Conservation (phyloP, 2,113 vertebrate species). For the Ageneiosus marmoratus region DNA sequence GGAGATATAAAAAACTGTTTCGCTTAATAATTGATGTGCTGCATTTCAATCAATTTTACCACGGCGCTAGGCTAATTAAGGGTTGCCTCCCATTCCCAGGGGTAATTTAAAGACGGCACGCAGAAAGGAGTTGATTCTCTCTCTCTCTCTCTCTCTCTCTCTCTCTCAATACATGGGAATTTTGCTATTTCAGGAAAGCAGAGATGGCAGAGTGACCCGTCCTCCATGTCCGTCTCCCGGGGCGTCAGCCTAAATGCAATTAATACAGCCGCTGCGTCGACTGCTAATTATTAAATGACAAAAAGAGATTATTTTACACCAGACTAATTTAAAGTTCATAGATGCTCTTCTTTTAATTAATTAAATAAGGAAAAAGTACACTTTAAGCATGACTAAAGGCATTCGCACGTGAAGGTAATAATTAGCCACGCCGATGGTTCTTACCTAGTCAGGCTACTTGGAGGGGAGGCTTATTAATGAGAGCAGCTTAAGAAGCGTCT, state of each 20-base stretch:
- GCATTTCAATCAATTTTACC: constrained; percentile 86
- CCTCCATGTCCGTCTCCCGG: constrained; percentile 76
- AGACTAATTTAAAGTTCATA: constrained; percentile 83
- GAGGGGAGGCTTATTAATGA: constrained; percentile 66
- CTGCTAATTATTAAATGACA: constrained; percentile 99
- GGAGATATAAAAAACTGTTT: constrained; percentile 72
- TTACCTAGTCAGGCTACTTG: constrained; percentile 52
- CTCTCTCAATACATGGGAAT: constrained; percentile 67
- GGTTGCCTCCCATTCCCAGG: constrained; percentile 87
- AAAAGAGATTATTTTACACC: constrained; percentile 77
- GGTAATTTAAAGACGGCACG: constrained; percentile 81
- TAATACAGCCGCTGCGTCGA: constrained; percentile 94
- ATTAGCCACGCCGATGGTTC: constrained; percentile 65
- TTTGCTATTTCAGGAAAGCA: constrained; percentile 80
- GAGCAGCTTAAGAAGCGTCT: constrained; percentile 64
- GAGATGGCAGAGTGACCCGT: constrained; percentile 75
- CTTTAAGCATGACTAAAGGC: constrained; percentile 68
- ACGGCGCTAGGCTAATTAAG: constrained; percentile 96
- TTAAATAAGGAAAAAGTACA: constrained; percentile 77
- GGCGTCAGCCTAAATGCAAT: constrained; percentile 96
- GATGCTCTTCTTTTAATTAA: constrained; percentile 76
- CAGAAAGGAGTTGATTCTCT: constrained; percentile 78
- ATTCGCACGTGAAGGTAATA: constrained; percentile 71
- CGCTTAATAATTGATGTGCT: constrained; percentile 88
- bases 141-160: constrained; percentile 62